These are phyloP conservation scores for Chamaetylas fuelleborni DNA, from an alignment of 2,113 vertebrate species.

Conservation along the genomic window DNA sequence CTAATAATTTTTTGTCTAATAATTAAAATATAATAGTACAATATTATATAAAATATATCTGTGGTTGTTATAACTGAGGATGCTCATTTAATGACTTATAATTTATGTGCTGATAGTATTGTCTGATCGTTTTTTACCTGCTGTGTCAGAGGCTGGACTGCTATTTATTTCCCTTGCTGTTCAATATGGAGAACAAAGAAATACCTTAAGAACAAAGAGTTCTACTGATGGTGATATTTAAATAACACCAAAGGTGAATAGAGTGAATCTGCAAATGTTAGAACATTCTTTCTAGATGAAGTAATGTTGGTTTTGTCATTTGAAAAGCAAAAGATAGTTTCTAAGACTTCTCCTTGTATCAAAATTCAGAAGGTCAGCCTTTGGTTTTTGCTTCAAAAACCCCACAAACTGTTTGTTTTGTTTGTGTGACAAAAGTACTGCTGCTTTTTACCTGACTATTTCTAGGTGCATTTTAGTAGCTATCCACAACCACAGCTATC, in stretches of 20 bases:
- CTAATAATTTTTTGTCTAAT: not conserved
- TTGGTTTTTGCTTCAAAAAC: not conserved
- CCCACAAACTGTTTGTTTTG: not conserved
- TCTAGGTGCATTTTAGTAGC: not conserved
- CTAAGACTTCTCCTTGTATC: not conserved
- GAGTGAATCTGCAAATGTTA: not conserved
- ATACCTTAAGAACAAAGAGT: not conserved
- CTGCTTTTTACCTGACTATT: not conserved
- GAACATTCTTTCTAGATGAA: not conserved
- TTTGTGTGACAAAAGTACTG: not conserved
- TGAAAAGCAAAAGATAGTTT: not conserved
- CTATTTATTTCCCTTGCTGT: not conserved
- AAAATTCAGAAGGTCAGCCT: not conserved
- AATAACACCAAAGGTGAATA: not conserved
- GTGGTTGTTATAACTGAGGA: not conserved
- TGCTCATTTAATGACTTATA: not conserved
- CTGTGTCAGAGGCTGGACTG: not conserved
- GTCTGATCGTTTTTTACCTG: not conserved
- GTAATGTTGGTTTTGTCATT: not conserved
- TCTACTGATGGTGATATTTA: not conserved
- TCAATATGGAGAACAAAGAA: not conserved
- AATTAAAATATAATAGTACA: not conserved
- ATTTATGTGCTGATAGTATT: not conserved
- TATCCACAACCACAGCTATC: not conserved
- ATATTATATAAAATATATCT: not conserved